Conservation (phyloP, 1,140 invertebrate species). For the Zaprionus kolodkinae region DNA sequence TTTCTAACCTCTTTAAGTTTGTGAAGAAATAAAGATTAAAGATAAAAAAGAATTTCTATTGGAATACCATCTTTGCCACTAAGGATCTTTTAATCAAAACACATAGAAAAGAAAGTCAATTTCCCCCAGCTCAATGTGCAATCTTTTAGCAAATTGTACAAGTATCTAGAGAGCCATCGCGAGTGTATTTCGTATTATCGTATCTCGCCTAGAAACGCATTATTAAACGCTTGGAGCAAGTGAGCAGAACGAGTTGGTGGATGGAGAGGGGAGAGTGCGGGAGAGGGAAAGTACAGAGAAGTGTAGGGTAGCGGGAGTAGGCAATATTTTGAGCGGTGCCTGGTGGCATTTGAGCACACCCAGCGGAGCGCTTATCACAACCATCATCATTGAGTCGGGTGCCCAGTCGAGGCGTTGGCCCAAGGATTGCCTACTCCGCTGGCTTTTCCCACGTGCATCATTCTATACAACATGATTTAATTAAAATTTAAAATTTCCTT, state of each 20-base stretch:
- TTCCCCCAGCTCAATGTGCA: background rate
- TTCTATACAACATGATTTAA: constrained; percentile 81
- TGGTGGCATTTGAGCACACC: constrained; percentile 58
- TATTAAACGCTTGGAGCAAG: constrained; percentile 40
- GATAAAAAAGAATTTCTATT: background rate
- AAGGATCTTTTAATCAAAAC: constrained; percentile 17
- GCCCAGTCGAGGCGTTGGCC: constrained; percentile 50
- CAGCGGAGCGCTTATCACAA: constrained; percentile 72
- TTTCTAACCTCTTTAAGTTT: too few species aligned
- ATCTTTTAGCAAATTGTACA: constrained; percentile 28
- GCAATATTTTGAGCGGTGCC: constrained; percentile 53
- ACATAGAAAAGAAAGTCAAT: constrained; percentile 3
- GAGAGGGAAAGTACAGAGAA: background rate
- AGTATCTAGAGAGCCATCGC: constrained; percentile 24
- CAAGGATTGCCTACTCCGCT: background rate
- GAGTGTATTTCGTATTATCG: background rate
- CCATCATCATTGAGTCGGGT: constrained; percentile 73
- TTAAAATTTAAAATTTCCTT: constrained; percentile 80
- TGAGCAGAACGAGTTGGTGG: constrained; percentile 11
- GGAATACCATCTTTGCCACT: background rate
- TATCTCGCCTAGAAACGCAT: constrained; percentile 23
- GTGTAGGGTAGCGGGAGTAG: background rate
- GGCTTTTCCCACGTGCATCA: constrained; percentile 69
- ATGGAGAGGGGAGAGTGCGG: background rate
- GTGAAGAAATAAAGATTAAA: too few species aligned